phyloP scores from a whole-genome alignment of 2,888 invertebrate genomes.

The Alcis repandata region DNA sequence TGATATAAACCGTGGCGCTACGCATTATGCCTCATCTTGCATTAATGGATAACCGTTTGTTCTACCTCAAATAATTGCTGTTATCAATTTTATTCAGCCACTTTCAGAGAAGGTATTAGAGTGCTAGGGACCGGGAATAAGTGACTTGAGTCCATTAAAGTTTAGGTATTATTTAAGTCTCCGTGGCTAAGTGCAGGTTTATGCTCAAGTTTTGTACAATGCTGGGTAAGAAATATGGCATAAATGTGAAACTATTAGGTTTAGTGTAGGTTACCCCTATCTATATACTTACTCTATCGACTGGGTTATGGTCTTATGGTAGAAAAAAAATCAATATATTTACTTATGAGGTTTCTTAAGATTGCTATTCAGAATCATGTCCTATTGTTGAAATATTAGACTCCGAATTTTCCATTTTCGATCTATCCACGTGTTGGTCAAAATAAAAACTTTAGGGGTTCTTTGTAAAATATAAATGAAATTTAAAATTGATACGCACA shows the following conservation, averaged over 20 bases:
- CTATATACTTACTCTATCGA: too few relatives aligned
- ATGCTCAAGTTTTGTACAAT: slow-evolving; percentile 54
- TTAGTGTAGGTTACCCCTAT: background rate
- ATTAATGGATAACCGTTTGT: background rate
- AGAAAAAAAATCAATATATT: too few relatives aligned
- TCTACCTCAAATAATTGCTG: background rate
- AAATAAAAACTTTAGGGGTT: too few relatives aligned
- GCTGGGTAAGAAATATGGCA: background rate
- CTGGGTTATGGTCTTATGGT: too few relatives aligned
- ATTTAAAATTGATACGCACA: too few relatives aligned
- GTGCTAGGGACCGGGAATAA: slow-evolving; percentile 10
- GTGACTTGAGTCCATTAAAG: slow-evolving; percentile 53
- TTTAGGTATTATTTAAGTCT: slow-evolving; percentile 58
- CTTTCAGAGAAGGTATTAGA: slow-evolving; percentile 4
- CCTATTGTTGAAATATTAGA: too few relatives aligned
- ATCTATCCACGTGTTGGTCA: too few relatives aligned
- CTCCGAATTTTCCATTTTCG: too few relatives aligned
- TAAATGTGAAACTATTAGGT: background rate
- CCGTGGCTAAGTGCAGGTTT: slow-evolving; percentile 59
- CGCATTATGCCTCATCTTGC: background rate
- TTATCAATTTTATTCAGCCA: slow-evolving; percentile 2
- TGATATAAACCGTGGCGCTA: background rate
- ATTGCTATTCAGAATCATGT: too few relatives aligned
- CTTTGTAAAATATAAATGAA: too few relatives aligned
- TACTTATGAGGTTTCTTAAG: too few relatives aligned